phyloP scores from a whole-genome alignment of 2,797 vertebrate species.

The Pseudocheirus occidentalis region DNA sequence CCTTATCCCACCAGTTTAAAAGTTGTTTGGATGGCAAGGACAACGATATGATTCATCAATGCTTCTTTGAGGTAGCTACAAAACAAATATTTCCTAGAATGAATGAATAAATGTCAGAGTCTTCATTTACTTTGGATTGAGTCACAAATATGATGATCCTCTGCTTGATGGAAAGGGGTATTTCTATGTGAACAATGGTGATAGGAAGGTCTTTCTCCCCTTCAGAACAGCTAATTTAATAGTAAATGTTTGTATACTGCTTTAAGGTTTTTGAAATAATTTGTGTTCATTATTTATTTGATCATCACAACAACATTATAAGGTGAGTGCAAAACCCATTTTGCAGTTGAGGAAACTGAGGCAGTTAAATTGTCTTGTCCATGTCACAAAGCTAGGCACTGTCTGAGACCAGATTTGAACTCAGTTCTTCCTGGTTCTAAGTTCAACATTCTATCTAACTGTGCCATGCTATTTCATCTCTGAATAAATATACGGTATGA shows the following conservation, averaged over 20 bases:
- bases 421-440: not conserved
- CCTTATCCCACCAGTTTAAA: not conserved
- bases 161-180: not conserved
- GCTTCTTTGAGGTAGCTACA: not conserved
- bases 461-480: not conserved
- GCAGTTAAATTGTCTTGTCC: not conserved
- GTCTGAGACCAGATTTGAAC: not conserved
- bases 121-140: not conserved
- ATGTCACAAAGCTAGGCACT: not conserved
- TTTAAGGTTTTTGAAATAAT: not conserved
- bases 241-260: not conserved
- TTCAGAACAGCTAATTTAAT: not conserved
- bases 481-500: not conserved
- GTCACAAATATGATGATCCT: not conserved
- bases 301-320: not conserved
- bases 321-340: not conserved
- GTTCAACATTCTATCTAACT: not conserved
- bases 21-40: not conserved
- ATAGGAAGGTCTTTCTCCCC: not conserved
- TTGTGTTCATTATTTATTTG: not conserved
- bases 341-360: not conserved
- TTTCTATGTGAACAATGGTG: not conserved
- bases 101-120: not conserved
- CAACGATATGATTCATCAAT: not conserved
- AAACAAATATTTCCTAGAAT: not conserved